A percentile compares a stretch with the other conserved stretches of the same genome.
phyloP scores from a whole-genome alignment of 1,140 invertebrate species.

The Oryctes rhinoceros region DNA sequence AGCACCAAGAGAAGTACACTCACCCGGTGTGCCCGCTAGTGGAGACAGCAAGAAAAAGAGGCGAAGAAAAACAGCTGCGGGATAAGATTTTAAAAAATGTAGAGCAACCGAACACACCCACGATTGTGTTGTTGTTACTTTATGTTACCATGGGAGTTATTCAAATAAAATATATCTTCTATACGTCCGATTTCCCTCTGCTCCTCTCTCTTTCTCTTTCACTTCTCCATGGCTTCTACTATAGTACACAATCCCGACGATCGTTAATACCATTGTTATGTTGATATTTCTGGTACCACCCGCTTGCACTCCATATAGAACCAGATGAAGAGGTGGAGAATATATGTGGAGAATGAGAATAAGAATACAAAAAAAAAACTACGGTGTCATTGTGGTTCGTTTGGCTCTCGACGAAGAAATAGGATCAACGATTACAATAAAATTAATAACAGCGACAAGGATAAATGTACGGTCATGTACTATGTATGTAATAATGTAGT shows the following conservation, averaged over 20 bases:
- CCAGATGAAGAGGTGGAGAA: constrained; percentile 31
- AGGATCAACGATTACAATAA: constrained; percentile 19
- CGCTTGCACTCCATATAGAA: constrained; percentile 29
- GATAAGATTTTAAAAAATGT: constrained; percentile 38
- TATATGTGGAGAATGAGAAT: not conserved
- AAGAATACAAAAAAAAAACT: constrained; percentile 1
- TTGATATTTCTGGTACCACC: constrained; percentile 47
- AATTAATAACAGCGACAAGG: constrained; percentile 16
- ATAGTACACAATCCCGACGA: constrained; percentile 31
- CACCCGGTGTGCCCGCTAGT: not conserved
- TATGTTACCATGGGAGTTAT: constrained; percentile 30
- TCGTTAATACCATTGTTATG: constrained; percentile 49
- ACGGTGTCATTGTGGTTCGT: constrained; percentile 26
- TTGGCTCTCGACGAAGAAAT: not conserved
- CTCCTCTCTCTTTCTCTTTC: not conserved
- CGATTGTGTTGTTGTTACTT: constrained; percentile 39
- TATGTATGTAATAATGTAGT: not conserved
- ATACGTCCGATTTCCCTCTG: constrained; percentile 16
- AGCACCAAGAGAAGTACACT: constrained; percentile 8
- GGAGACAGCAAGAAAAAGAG: not conserved
- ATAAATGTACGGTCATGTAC: not conserved
- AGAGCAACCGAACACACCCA: constrained; percentile 38
- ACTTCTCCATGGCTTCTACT: not conserved
- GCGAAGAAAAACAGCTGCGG: constrained; percentile 34
- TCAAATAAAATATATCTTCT: constrained; percentile 31